Evolutionary conservation across 2,888 invertebrate species (phyloP).

Genomic region (Rhimphoctona megacephalus): DNA sequence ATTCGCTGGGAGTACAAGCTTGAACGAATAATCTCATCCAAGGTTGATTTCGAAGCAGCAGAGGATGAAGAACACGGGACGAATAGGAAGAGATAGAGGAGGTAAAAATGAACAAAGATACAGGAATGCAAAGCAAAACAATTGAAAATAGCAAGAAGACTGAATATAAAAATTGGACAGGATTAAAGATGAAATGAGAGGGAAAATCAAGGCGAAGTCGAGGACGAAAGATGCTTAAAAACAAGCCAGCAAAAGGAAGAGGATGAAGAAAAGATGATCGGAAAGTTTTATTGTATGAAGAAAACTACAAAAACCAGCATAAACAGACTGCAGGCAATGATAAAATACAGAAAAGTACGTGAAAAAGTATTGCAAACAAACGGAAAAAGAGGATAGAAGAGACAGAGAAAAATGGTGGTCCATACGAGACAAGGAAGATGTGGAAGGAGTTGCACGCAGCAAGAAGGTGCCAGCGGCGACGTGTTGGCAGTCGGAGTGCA

Average conservation of each 20-base stretch:
- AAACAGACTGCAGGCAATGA: neutral
- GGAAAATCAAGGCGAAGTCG: neutral
- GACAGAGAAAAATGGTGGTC: neutral
- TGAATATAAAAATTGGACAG: slow-evolving; percentile 26
- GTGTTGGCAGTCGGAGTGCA: slow-evolving; percentile 54
- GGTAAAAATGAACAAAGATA: slow-evolving; percentile 8
- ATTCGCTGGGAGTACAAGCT: slow-evolving; percentile 36
- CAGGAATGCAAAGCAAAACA: slow-evolving; percentile 58
- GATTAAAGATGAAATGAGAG: neutral
- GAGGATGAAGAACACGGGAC: neutral
- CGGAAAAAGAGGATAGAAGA: neutral
- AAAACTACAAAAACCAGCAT: neutral
- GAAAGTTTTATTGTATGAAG: neutral
- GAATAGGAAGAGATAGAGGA: neutral
- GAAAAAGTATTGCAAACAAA: slow-evolving; percentile 9
- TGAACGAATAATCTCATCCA: neutral
- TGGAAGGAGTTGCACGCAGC: slow-evolving; percentile 51
- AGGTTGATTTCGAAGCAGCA: neutral
- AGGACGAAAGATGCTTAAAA: neutral
- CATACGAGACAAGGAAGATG: slow-evolving; percentile 49
- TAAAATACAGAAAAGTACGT: neutral
- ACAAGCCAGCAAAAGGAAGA: neutral
- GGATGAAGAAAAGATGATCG: neutral
- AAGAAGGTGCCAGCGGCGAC: slow-evolving; percentile 66
- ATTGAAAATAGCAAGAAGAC: neutral